Evolutionary conservation across 2,113 vertebrate species (phyloP).

Genomic region (Actinemys pallida): DNA sequence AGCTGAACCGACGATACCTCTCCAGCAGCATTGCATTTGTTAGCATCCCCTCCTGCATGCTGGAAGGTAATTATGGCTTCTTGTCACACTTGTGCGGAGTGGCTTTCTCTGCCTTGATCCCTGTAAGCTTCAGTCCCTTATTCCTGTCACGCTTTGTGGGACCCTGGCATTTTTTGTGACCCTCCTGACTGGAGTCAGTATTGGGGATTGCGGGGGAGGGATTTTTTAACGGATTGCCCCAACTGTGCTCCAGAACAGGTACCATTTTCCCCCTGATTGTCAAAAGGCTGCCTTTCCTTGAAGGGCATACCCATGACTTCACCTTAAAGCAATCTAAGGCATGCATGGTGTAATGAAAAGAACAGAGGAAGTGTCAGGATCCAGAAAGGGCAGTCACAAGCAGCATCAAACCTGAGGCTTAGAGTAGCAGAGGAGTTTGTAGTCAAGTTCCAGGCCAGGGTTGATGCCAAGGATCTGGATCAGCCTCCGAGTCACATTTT

Average conservation of each 20-base stretch:
- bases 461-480: background rate
- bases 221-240: background rate
- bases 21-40: background rate
- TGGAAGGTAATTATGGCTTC: conserved; percentile 40
- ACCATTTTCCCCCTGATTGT: background rate
- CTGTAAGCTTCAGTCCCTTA: background rate
- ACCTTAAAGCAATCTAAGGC: background rate
- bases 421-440: background rate
- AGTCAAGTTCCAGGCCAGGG: background rate
- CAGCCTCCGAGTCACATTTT: background rate
- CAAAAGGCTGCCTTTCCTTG: background rate
- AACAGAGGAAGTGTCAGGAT: background rate
- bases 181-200: background rate
- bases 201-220: background rate
- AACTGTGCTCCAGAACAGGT: background rate
- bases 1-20: conserved; percentile 50
- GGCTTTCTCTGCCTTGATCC: accelerated
- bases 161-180: background rate
- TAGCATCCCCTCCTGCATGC: background rate
- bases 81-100: accelerated
- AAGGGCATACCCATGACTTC: background rate
- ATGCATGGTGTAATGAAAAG: background rate
- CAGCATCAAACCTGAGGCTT: background rate
- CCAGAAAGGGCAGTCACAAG: background rate
- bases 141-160: too few relatives aligned